phyloP scores from a whole-genome alignment of 2,888 invertebrate genomes.

The Heliconius charithonia region DNA sequence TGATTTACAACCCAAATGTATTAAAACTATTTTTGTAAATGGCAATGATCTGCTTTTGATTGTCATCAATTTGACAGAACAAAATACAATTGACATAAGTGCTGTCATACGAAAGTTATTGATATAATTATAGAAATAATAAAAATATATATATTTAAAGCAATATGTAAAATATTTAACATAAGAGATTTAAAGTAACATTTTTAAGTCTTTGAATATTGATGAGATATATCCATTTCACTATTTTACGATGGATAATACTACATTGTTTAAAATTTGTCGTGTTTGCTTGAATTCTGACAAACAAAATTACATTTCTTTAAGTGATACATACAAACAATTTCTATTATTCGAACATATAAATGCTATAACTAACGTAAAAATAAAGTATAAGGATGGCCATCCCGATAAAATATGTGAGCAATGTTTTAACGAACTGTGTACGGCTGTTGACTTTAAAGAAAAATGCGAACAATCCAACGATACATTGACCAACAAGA shows the following conservation, averaged over 20 bases:
- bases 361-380: slow-evolving; percentile 61
- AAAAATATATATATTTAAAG: slow-evolving; percentile 1
- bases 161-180: not conserved
- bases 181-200: not conserved
- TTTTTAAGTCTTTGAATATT: not conserved
- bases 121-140: not conserved
- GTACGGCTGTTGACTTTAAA: slow-evolving; percentile 66
- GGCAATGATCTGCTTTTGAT: not conserved
- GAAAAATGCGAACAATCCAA: slow-evolving; percentile 57
- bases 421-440: slow-evolving; percentile 64
- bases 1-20: not conserved
- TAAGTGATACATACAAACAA: slow-evolving; percentile 65
- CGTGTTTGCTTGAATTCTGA: slow-evolving; percentile 63
- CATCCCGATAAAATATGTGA: slow-evolving; percentile 69
- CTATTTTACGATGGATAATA: slow-evolving; percentile 31
- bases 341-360: slow-evolving; percentile 62
- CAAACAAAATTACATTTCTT: slow-evolving; percentile 57
- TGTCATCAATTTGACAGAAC: not conserved
- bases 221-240: not conserved
- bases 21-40: no score
- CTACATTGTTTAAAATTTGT: slow-evolving; percentile 51
- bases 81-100: slow-evolving; percentile 3
- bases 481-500: slow-evolving; percentile 14
- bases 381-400: slow-evolving; percentile 63
- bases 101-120: slow-evolving; percentile 1